Percentiles rank a stretch among this genome's conserved stretches.
Evolutionary conservation across 1,140 invertebrate species (phyloP).

Genomic region (Eriocheir sinensis): DNA sequence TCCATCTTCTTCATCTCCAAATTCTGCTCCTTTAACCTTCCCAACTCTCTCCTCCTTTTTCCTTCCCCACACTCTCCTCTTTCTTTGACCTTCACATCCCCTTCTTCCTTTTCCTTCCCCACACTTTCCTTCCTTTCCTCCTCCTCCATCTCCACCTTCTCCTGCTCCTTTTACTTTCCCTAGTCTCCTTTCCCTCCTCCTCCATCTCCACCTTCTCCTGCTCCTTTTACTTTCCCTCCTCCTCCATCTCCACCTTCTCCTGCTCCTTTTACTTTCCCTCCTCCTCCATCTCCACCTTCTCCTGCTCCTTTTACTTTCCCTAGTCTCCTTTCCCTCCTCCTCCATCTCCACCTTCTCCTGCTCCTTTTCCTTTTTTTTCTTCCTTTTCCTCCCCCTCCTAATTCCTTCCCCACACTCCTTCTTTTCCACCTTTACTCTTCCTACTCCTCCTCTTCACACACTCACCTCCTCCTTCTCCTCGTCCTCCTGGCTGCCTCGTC

Average conservation of each 20-base stretch:
- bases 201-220: not conserved
- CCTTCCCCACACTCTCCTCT: too few species aligned
- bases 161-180: too few species aligned
- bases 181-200: not conserved
- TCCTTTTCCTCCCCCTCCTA: not conserved
- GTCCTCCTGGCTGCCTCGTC: not conserved
- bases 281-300: not conserved
- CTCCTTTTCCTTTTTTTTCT: not conserved
- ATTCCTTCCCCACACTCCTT: not conserved
- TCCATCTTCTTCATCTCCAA: too few species aligned
- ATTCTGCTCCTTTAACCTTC: too few species aligned
- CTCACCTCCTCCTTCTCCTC: slow-evolving; percentile 69
- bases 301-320: not conserved
- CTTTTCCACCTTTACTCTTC: too few species aligned
- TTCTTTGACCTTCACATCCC: too few species aligned
- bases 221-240: not conserved
- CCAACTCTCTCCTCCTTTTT: too few species aligned
- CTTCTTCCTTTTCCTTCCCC: too few species aligned
- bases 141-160: not conserved
- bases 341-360: not conserved
- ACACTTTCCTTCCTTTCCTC: not conserved
- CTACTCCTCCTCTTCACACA: not conserved
- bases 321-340: too few species aligned
- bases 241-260: not conserved
- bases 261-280: not conserved